Evolutionary conservation across 2,797 vertebrate genomes (phyloP).

Genomic region (Potorous gilbertii): DNA sequence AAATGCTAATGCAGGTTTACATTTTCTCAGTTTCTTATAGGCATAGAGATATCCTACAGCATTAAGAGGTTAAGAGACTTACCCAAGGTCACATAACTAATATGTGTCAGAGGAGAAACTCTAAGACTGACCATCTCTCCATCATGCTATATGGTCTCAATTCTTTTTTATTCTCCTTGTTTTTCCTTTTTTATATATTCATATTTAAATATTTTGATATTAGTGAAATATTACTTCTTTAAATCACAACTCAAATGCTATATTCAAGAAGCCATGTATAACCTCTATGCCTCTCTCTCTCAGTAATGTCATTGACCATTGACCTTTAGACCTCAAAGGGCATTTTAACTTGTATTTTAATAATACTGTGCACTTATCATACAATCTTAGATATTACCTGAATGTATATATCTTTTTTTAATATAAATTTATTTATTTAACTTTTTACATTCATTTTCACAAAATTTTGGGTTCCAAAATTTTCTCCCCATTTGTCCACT

Average conservation of each 20-base stretch:
- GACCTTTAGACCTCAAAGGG: not conserved
- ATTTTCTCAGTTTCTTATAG: not conserved
- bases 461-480: too few species aligned
- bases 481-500: too few species aligned
- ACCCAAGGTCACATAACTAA: not conserved
- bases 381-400: not conserved
- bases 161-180: not conserved
- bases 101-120: not conserved
- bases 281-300: not conserved
- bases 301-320: not conserved
- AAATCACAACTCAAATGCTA: not conserved
- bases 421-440: too few species aligned
- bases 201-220: too few species aligned
- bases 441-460: too few species aligned
- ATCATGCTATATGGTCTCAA: not conserved
- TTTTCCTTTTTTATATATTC: too few species aligned
- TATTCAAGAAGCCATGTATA: not conserved
- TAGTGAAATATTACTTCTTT: not conserved
- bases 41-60: not conserved
- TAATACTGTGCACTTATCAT: not conserved
- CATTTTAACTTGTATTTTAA: not conserved
- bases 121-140: not conserved
- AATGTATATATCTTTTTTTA: not conserved
- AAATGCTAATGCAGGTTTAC: not conserved
- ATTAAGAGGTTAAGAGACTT: not conserved